Percentiles rank a stretch among this genome's conserved stretches.
phyloP scores from a whole-genome alignment of 2,888 invertebrate species.

The Tetranychus truncatus region DNA sequence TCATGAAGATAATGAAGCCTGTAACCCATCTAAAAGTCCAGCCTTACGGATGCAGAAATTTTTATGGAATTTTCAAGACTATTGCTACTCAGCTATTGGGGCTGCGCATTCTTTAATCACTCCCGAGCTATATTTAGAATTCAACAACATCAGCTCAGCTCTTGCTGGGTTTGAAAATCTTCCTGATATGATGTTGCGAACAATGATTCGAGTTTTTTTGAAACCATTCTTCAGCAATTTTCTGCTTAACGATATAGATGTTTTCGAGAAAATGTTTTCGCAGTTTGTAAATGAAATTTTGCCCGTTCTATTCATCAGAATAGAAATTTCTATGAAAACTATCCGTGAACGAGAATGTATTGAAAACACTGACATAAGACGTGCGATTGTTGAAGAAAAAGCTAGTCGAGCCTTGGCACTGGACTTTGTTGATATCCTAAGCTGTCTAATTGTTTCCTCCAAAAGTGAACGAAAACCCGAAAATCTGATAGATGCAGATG shows the following conservation, averaged over 20 bases:
- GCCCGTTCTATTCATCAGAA: slow-evolving; percentile 13
- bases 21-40: not conserved
- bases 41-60: slow-evolving; percentile 17
- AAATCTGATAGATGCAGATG: slow-evolving; percentile 7
- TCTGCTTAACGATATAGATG: not conserved
- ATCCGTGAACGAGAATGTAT: not conserved
- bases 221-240: slow-evolving; percentile 16
- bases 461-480: not conserved
- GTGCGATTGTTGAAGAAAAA: slow-evolving; percentile 18
- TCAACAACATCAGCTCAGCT: not conserved
- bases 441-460: not conserved
- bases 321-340: slow-evolving; percentile 15
- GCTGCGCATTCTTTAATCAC: not conserved
- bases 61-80: slow-evolving; percentile 19
- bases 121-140: slow-evolving; percentile 17
- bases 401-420: slow-evolving; percentile 12
- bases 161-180: slow-evolving; percentile 13
- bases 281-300: slow-evolving; percentile 14
- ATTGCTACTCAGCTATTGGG: slow-evolving; percentile 12
- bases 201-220: slow-evolving; percentile 12
- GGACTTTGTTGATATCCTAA: slow-evolving; percentile 18
- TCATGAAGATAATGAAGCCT: not conserved
- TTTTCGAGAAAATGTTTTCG: slow-evolving; percentile 3
- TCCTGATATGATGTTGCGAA: slow-evolving; percentile 15
- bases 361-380: slow-evolving; percentile 10